Evolutionary conservation across 1,140 invertebrate genomes (phyloP).

Genomic region (Sycobia sp.): DNA sequence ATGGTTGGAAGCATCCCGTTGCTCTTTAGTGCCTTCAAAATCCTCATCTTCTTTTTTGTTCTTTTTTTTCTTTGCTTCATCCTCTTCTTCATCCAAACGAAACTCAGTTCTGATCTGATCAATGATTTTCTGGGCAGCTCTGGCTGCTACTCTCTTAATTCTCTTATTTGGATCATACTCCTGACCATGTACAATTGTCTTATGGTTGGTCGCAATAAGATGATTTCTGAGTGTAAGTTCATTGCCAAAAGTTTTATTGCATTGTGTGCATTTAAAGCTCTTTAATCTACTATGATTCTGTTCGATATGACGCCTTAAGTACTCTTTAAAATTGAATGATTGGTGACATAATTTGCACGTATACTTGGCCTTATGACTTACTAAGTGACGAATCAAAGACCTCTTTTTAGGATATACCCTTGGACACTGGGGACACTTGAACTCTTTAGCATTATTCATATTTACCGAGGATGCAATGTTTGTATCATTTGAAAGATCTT

Average conservation of each 20-base stretch:
- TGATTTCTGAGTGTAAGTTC: conserved; percentile 58
- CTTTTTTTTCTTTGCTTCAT: conserved; percentile 33
- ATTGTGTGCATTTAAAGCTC: conserved; percentile 52
- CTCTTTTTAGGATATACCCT: conserved; percentile 44
- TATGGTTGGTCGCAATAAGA: conserved; percentile 56
- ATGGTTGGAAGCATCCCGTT: no score
- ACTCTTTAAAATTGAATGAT: conserved; percentile 48
- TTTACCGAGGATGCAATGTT: conserved; percentile 15
- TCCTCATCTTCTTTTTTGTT: conserved; percentile 37
- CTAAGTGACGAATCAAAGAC: conserved; percentile 44
- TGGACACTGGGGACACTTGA: conserved; percentile 49
- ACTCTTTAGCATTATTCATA: conserved; percentile 24
- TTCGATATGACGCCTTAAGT: conserved; percentile 48
- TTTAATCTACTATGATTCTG: conserved; percentile 46
- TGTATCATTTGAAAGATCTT: conserved; percentile 29
- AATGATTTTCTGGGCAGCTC: conserved; percentile 57
- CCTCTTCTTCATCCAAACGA: conserved; percentile 49
- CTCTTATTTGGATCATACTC: conserved; percentile 59
- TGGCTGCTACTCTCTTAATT: conserved; percentile 56
- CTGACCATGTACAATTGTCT: conserved; percentile 51
- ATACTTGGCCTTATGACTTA: conserved; percentile 42
- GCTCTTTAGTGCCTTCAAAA: conserved; percentile 30
- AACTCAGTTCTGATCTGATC: conserved; percentile 58
- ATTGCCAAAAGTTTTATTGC: conserved; percentile 54
- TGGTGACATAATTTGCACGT: conserved; percentile 52